phyloP scores from a whole-genome alignment of 2,888 invertebrate genomes.

The Himalopsyche anomala region DNA sequence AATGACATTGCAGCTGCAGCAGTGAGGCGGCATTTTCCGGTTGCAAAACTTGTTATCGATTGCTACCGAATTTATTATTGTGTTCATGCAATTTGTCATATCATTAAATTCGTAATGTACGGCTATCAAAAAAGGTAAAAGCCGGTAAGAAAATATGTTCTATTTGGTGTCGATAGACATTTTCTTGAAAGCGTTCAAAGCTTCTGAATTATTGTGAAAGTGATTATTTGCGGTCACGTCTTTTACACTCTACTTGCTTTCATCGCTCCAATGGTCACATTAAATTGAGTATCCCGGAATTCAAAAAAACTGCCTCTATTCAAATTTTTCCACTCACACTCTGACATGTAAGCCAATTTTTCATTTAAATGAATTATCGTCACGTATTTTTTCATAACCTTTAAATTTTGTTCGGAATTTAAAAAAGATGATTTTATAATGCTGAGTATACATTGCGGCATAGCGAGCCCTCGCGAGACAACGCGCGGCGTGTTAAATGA shows the following conservation, averaged over 20 bases:
- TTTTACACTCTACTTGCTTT: conserved; percentile 63
- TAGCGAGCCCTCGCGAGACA: too few relatives aligned
- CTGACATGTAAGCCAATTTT: conserved; percentile 4
- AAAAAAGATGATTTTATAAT: too few relatives aligned
- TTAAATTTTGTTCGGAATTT: too few relatives aligned
- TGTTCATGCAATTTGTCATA: conserved; percentile 38
- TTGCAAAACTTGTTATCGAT: neutral
- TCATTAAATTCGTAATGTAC: conserved; percentile 40
- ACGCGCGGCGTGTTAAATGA: too few relatives aligned
- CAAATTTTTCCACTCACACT: conserved; percentile 3
- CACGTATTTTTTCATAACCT: neutral
- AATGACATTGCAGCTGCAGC: too few relatives aligned
- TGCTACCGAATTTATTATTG: neutral
- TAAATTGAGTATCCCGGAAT: conserved; percentile 41
- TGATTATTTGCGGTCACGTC: conserved; percentile 64
- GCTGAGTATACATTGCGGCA: too few relatives aligned
- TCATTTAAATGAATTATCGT: neutral
- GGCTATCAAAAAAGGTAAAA: conserved; percentile 18
- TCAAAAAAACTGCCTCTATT: conserved; percentile 24
- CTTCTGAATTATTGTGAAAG: conserved; percentile 62
- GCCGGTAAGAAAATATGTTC: conserved; percentile 3
- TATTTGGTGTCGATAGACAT: conserved; percentile 39
- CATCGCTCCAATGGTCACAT: conserved; percentile 52
- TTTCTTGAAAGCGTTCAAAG: conserved; percentile 40
- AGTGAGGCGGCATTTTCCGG: too few relatives aligned